These are phyloP conservation scores for Numida meleagris DNA, from an alignment of 2,113 vertebrate genomes.

Conservation along the genomic window DNA sequence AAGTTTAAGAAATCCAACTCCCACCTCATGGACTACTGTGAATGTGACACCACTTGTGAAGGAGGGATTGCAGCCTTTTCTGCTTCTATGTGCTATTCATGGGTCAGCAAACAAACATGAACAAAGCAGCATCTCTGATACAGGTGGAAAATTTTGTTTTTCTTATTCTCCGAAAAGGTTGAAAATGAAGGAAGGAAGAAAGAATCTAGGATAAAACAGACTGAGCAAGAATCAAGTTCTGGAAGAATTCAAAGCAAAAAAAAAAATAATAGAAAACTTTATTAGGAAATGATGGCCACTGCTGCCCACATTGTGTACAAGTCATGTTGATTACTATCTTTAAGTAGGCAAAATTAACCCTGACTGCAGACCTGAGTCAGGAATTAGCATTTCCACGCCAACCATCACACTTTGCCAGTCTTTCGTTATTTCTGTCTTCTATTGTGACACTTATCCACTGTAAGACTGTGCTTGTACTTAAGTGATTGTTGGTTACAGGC, in stretches of 20 bases:
- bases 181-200: background rate
- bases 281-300: background rate
- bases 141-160: fast-evolving
- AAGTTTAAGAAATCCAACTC: background rate
- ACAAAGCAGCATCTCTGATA: background rate
- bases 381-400: background rate
- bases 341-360: background rate
- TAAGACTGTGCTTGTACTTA: background rate
- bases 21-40: background rate
- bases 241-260: background rate
- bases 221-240: background rate
- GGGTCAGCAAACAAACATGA: background rate
- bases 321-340: background rate
- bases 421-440: background rate
- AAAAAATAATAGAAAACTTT: background rate
- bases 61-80: background rate
- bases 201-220: background rate
- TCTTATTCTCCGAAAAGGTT: background rate
- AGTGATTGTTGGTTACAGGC: background rate
- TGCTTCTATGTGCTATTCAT: background rate
- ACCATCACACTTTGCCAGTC: background rate
- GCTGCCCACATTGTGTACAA: background rate
- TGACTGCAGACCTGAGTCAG: background rate
- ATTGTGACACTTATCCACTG: background rate
- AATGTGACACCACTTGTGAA: background rate